Evolutionary conservation across 2,888 invertebrate species (phyloP).

Genomic region (Stenodema calcarata): DNA sequence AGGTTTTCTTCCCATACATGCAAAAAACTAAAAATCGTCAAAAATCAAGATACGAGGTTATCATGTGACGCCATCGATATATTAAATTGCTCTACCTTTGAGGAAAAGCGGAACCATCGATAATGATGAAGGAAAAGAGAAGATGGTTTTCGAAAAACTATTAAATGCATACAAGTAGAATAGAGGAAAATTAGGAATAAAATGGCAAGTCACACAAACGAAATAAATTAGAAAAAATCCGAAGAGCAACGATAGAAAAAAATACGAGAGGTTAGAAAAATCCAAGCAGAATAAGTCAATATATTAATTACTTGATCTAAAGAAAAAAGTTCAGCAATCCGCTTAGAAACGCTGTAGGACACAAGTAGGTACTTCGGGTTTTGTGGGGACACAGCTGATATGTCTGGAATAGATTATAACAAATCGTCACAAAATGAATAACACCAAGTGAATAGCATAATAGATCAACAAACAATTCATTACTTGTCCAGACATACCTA

Average conservation of each 20-base stretch:
- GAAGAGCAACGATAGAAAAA: not conserved
- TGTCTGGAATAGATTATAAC: not conserved
- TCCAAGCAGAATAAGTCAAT: not conserved
- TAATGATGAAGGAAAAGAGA: not conserved
- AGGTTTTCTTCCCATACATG: no score
- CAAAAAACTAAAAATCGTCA: no score
- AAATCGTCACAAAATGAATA: not conserved
- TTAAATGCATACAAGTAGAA: not conserved
- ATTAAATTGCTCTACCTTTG: no score
- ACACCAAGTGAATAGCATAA: no score
- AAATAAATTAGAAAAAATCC: not conserved
- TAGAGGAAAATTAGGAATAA: not conserved
- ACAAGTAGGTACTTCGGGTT: slow-evolving; percentile 1
- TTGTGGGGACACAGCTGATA: slow-evolving; percentile 11
- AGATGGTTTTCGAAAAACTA: not conserved
- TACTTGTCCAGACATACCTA: no score
- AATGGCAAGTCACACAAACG: no score
- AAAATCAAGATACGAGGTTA: no score
- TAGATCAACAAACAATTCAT: no score
- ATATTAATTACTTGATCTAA: slow-evolving; percentile 2
- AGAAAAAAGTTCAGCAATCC: slow-evolving; percentile 20
- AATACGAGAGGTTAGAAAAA: not conserved
- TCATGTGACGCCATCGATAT: no score
- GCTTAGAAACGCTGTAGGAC: slow-evolving; percentile 6
- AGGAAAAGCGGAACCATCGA: not conserved